Conservation (phyloP, 30 jellyfish, hydroid and myxozoan species). For the Turritopsis dohrnii region DNA sequence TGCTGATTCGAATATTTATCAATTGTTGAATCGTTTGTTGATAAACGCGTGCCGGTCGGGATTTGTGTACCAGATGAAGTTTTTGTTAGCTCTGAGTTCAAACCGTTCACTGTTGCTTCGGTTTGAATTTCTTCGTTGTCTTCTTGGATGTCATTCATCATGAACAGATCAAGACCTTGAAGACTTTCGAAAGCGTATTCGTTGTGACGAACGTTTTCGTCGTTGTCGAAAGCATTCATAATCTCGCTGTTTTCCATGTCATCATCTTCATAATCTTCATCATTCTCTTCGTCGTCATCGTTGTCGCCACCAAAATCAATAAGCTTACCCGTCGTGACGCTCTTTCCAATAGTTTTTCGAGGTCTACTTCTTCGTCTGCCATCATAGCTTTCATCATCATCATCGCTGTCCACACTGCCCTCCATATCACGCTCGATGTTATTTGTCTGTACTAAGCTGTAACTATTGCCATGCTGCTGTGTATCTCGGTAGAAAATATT, state of each 20-base stretch:
- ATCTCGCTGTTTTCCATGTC: neutral
- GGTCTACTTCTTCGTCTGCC: conserved; percentile 3
- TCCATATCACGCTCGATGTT: neutral
- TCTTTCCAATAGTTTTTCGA: neutral
- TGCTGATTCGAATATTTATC: neutral
- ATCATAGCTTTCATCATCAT: neutral
- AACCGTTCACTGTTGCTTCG: neutral
- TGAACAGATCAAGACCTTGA: neutral
- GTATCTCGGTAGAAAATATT: neutral
- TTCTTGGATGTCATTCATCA: neutral
- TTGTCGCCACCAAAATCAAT: neutral
- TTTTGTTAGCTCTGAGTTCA: neutral
- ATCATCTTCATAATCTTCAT: conserved; percentile 3
- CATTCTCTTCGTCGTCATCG: conserved; percentile 7
- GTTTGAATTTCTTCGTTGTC: neutral
- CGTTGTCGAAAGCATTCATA: neutral
- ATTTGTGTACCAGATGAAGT: too few relatives aligned
- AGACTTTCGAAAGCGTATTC: neutral
- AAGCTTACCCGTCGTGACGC: neutral
- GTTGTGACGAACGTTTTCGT: neutral
- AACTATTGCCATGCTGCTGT: neutral
- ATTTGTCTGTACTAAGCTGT: neutral
- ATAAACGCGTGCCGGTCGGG: neutral
- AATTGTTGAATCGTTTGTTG: neutral
- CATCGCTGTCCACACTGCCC: neutral